Evolutionary conservation across 2,888 invertebrate species (phyloP), one percentile per base, ranked within the genome.

Genomic region (Teleiodes luculella): DNA sequence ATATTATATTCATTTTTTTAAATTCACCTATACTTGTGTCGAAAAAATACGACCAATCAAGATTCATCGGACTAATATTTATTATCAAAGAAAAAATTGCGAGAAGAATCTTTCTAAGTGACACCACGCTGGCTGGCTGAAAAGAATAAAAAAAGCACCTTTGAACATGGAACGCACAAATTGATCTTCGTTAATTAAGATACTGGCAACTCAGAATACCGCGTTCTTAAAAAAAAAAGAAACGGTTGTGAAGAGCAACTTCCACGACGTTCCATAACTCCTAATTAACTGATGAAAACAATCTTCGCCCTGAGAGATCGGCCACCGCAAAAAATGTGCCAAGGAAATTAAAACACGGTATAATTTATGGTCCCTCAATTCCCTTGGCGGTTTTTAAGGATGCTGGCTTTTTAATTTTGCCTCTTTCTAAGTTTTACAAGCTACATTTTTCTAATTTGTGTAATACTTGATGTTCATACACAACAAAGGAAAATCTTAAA

Each of bases 241-340:
- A 14, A 14, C 1, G 3, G 11, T 5, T 2, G 14, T 28, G n/a
- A 1, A 4, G 31, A 31, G 31, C 28, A 31, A 46, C 7, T 18
- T n/a, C 2, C 13, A 20, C 31, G 20, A 48, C 35, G 48, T 48
- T 48, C 35, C 68, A 66, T 65, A 69, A 71, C 68, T 74, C 68
- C 68, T 76, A 77, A 78, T 78, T 72, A 78, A 72, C 64, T 68
- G 61, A 63, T 67, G 61, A 64, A 60, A 70, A 68, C 68, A 60
- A 61, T 74, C 66, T 66, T 66, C 61, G 54, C 54, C 55, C 30
- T 36, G 54, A 56, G 60, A 52, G 59, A 58, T 62, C 60, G 58
- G 56, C 58, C 36, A 57, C 69, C 68, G 63, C 68, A 65, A 64
- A 67, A 68, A 68, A 64, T 57, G 54, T 61, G 59, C 63, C 62